Percentiles rank a stretch among this genome's conserved stretches.
Conservation (phyloP, 2,888 invertebrate species). For the Spialia ferax region DNA sequence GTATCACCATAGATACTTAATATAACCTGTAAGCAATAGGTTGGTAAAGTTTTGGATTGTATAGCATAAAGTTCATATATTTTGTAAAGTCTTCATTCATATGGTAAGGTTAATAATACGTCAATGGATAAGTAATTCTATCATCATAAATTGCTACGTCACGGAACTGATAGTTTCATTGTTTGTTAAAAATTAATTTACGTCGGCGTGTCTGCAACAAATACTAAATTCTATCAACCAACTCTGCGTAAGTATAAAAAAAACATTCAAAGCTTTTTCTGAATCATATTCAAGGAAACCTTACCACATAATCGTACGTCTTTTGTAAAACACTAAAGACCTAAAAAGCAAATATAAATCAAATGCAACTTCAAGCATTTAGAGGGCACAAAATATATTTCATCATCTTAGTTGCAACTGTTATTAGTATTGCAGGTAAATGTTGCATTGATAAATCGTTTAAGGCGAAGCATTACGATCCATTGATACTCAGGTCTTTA, state of each 20-base stretch:
- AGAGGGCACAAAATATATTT: slow-evolving; percentile 2
- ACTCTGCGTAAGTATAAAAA: slow-evolving; percentile 31
- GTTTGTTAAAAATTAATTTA: not conserved
- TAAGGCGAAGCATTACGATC: slow-evolving; percentile 11
- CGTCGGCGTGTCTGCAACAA: slow-evolving; percentile 22
- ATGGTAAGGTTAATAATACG: slow-evolving; percentile 25
- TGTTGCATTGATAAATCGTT: slow-evolving; percentile 9
- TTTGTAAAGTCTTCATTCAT: slow-evolving; percentile 2
- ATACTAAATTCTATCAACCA: slow-evolving; percentile 26
- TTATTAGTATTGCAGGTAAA: not conserved
- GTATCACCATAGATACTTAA: not conserved
- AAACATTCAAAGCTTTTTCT: slow-evolving; percentile 34
- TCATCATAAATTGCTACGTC: not conserved
- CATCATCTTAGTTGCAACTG: slow-evolving; percentile 7
- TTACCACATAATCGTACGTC: slow-evolving; percentile 38
- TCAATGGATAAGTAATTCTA: not conserved
- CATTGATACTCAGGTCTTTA: not conserved
- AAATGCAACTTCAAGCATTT: slow-evolving; percentile 33
- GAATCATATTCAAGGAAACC: slow-evolving; percentile 28
- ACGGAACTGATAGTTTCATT: not conserved
- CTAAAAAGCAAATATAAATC: slow-evolving; percentile 37
- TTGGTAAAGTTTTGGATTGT: not conserved
- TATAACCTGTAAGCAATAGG: not conserved
- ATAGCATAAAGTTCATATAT: not conserved
- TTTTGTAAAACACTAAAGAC: slow-evolving; percentile 35